A percentile compares a stretch with the other conserved stretches of the same genome.
Evolutionary conservation across 2,113 vertebrate species (phyloP).

Genomic region (Xiphophorus hellerii): DNA sequence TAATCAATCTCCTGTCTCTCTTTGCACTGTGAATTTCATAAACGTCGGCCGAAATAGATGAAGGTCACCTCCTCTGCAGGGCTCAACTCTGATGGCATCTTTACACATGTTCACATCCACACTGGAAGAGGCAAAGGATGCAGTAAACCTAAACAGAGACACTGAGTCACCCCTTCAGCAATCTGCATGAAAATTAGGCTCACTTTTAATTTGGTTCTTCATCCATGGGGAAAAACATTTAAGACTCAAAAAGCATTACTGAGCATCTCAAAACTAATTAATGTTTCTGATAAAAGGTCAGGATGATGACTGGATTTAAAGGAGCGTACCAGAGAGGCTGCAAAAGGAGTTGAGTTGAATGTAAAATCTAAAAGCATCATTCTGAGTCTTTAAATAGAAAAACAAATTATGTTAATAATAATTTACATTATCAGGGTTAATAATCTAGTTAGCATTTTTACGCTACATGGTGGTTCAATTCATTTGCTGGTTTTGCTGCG

Average conservation of each 20-base stretch:
- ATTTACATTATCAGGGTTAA: too few relatives aligned
- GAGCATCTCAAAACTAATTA: neutral
- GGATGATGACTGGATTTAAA: neutral
- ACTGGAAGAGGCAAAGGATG: conserved; percentile 20
- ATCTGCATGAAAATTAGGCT: neutral
- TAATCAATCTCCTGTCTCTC: neutral
- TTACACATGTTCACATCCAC: conserved; percentile 25
- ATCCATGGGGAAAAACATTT: neutral
- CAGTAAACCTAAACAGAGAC: neutral
- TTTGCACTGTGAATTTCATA: conserved; percentile 23
- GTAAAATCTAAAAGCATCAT: neutral
- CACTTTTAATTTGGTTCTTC: neutral
- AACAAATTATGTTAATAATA: neutral
- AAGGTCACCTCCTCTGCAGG: conserved; percentile 32
- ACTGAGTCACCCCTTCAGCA: neutral
- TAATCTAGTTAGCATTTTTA: too few relatives aligned
- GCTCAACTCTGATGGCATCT: conserved; percentile 28
- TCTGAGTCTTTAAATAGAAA: neutral
- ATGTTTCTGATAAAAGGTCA: neutral
- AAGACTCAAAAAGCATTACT: neutral
- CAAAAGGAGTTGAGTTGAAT: neutral
- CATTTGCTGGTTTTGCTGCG: neutral
- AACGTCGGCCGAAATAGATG: conserved; percentile 20
- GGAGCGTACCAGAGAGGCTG: neutral
- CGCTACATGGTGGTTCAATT: too few relatives aligned